Evolutionary conservation across 1,140 invertebrate genomes (phyloP).

Genomic region (Atta texana): DNA sequence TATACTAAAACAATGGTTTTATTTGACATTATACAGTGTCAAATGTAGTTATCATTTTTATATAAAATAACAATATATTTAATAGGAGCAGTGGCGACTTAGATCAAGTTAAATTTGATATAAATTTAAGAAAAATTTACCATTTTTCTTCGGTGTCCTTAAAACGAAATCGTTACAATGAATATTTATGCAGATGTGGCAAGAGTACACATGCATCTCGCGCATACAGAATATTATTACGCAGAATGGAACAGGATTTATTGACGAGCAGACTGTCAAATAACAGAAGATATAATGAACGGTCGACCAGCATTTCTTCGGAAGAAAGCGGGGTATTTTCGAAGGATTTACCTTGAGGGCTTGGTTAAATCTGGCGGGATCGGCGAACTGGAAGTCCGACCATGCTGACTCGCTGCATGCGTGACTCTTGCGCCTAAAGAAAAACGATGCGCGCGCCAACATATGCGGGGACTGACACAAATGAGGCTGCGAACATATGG

Average conservation of each 20-base stretch:
- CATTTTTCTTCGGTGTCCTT: neutral
- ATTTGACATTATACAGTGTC: too few species aligned
- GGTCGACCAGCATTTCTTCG: slow-evolving; percentile 24
- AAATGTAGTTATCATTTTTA: too few species aligned
- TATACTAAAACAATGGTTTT: too few species aligned
- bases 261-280: slow-evolving; percentile 42
- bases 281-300: slow-evolving; percentile 43
- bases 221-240: neutral
- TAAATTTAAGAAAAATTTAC: too few species aligned
- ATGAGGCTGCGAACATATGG: slow-evolving; percentile 62
- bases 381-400: slow-evolving; percentile 23
- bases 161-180: slow-evolving; percentile 9
- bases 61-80: too few species aligned
- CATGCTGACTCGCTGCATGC: slow-evolving; percentile 40
- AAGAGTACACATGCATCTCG: neutral
- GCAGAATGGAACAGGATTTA: slow-evolving; percentile 5
- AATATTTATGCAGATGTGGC: slow-evolving; percentile 14
- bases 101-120: too few species aligned
- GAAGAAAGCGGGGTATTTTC: slow-evolving; percentile 41
- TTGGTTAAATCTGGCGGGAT: slow-evolving; percentile 55
- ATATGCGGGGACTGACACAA: slow-evolving; percentile 59
- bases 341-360: slow-evolving; percentile 53
- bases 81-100: too few species aligned
- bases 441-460: slow-evolving; percentile 59
- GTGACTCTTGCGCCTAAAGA: slow-evolving; percentile 56